Evolutionary conservation across 1,140 invertebrate species (phyloP), one percentile per base, ranked within the genome.

Genomic region (Chironomus tepperi): DNA sequence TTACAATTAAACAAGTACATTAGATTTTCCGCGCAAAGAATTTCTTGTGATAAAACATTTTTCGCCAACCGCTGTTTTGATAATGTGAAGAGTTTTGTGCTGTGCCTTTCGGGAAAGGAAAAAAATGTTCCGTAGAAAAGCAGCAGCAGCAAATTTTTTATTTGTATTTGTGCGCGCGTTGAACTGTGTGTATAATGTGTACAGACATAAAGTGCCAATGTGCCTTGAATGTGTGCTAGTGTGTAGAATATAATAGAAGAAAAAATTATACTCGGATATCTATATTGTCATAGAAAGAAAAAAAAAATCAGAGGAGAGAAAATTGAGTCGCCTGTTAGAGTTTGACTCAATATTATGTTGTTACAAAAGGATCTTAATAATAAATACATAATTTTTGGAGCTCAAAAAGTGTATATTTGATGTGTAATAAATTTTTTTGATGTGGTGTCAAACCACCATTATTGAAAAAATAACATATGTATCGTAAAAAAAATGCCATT

Each of bases 31-130:
- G 65, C 65, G 65, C 65, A 19, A 19, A 70, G 65, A 70, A 70
- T 70, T 70, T 70, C 65, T 19, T 70, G 65, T 70, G 65, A 70
- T 70, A 70, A 70, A 70, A 70, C 65, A 70, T 70, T 19, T 70
- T 70, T 70, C 19, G 65, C 65, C 65, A 70, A 70, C 65, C 65
- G 65, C 65, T 70, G 65, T 70, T 70, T 70, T 70, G 65, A 70
- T 70, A 70, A 70, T 70, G 65, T 21, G 65, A 70, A 70, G 65
- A 70, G 65, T 70, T 70, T 57, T 57, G 47, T 57, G 47, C 47
- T 57, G 47, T 57, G 47, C 47, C 47, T 57, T 70, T 21, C 65
- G 18, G 24, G 24, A 70, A 70, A 70, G 65, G 65, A 70, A 70
- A 57, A 57, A 70, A 70, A 70, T 70, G 65, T 70, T 70, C 65